These are phyloP conservation scores for Carcina quercana DNA, from an alignment of 2,888 invertebrate genomes.

Conservation along the genomic window DNA sequence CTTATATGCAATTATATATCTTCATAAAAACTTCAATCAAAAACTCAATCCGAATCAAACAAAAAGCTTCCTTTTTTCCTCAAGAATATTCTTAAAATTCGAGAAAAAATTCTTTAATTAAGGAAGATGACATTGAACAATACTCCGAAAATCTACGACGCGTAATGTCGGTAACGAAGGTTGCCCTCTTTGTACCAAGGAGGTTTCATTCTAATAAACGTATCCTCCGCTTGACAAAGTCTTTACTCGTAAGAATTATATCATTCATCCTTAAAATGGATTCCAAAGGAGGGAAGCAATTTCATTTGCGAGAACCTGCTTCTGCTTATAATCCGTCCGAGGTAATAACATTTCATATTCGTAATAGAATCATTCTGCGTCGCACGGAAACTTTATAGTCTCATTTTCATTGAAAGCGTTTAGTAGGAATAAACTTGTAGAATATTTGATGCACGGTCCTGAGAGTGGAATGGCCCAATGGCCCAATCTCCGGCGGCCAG, in stretches of 20 bases:
- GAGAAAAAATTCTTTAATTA: conserved; percentile 9
- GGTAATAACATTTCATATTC: conserved; percentile 75
- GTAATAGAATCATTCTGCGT: conserved; percentile 73
- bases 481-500: conserved; percentile 64
- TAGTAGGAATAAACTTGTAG: conserved; percentile 70
- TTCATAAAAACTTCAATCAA: too few relatives aligned
- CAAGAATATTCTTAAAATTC: conserved; percentile 3
- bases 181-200: conserved; percentile 12
- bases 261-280: conserved; percentile 71
- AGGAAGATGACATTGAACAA: conserved; percentile 11
- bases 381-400: conserved; percentile 72
- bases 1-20: too few relatives aligned
- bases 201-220: conserved; percentile 34
- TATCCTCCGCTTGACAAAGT: conserved; percentile 57
- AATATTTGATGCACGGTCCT: conserved; percentile 63
- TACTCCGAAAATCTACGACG: conserved; percentile 11
- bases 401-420: conserved; percentile 73
- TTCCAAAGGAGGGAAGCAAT: conserved; percentile 72
- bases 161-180: conserved; percentile 11
- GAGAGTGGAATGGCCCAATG: conserved; percentile 35
- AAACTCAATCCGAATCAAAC: conserved; percentile 1
- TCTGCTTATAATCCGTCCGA: conserved; percentile 72
- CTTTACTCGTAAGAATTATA: conserved; percentile 69
- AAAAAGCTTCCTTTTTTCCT: conserved; percentile 3
- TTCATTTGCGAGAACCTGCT: conserved; percentile 73